Evolutionary conservation across 2,888 invertebrate genomes (phyloP).

Genomic region (Lagria hirta): DNA sequence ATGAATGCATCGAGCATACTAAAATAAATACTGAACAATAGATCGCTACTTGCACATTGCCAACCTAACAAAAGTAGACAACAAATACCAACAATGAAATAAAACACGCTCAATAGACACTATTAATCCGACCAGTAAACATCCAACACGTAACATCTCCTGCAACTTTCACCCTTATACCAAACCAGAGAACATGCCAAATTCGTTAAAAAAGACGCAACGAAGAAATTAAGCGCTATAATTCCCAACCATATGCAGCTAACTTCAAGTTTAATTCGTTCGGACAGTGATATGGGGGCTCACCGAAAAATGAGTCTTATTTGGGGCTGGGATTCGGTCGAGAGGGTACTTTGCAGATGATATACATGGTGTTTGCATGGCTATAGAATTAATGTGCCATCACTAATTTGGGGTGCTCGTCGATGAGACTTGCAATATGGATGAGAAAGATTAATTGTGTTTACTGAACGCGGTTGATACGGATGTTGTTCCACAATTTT

Average conservation of each 20-base stretch:
- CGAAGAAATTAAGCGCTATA: conserved; percentile 45
- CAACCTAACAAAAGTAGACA: conserved; percentile 53
- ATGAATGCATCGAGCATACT: conserved; percentile 54
- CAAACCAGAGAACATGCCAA: conserved; percentile 21
- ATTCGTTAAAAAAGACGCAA: conserved; percentile 15
- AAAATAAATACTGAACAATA: conserved; percentile 55
- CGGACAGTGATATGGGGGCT: conserved; percentile 53
- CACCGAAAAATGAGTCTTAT: conserved; percentile 37
- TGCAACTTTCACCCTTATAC: conserved; percentile 32
- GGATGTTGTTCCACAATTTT: conserved; percentile 45
- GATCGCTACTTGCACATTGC: conserved; percentile 55
- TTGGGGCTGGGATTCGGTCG: conserved; percentile 17
- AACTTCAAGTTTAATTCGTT: conserved; percentile 50
- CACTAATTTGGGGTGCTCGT: conserved; percentile 48
- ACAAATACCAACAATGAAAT: conserved; percentile 56
- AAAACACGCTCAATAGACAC: conserved; percentile 57
- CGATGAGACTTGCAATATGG: conserved; percentile 46
- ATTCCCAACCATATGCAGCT: conserved; percentile 49
- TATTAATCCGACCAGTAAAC: conserved; percentile 54
- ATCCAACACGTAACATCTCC: conserved; percentile 46
- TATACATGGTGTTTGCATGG: conserved; percentile 51
- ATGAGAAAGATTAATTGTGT: conserved; percentile 31
- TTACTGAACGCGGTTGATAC: conserved; percentile 50
- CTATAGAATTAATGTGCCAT: conserved; percentile 55
- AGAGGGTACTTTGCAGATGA: conserved; percentile 42